Evolutionary conservation across 2,113 vertebrate species (phyloP), one percentile per base, ranked within the genome.

Genomic region (Carassius auratus): DNA sequence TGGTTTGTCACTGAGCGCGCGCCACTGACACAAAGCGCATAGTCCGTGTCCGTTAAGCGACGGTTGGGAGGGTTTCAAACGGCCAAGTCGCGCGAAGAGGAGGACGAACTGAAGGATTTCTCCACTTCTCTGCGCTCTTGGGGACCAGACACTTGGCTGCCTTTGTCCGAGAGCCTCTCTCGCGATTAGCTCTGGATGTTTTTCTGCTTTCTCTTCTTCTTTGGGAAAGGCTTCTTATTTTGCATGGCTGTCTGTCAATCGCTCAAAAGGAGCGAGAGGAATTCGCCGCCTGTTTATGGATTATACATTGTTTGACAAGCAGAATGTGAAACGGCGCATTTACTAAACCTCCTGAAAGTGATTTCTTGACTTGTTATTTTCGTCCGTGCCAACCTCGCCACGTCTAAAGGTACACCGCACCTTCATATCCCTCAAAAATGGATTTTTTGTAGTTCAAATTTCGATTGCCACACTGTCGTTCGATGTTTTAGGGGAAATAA

Each of bases 161-260:
- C 95, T 97, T 97, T 96, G 95, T 97, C 95, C 95, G 93, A 90
- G 91, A 89, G 92, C 91, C 90, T 77, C 85, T 64, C 87, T 94
- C 92, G 94, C 93, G 88, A 89, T 89, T 86, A 87, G 89, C 87
- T 87, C 83, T 81, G 81, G 84, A 33, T 76, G 78, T 42, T 73
- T 42, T 73, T 74, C 52, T 57, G 82, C 64, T 62, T 13, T 88
- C 89, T 77, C 55, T 50, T 30, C 61, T 33, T 76, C 36, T 17
- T 23, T 90, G 92, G 92, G 92, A 93, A 92, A 92, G 89, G 90
- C 81, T 87, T 90, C 74, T 86, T 87, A 45, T 89, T 87, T 88
- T 86, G 91, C 91, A 95, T 94, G 94, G 94, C 93, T 92, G 90
- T 91, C 93, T 92, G 90, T 92, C 68, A 85, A 88, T 85, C 38